phyloP scores from a whole-genome alignment of 92 coral and sea anemone genomes.

The Phenganax stokvisi region DNA sequence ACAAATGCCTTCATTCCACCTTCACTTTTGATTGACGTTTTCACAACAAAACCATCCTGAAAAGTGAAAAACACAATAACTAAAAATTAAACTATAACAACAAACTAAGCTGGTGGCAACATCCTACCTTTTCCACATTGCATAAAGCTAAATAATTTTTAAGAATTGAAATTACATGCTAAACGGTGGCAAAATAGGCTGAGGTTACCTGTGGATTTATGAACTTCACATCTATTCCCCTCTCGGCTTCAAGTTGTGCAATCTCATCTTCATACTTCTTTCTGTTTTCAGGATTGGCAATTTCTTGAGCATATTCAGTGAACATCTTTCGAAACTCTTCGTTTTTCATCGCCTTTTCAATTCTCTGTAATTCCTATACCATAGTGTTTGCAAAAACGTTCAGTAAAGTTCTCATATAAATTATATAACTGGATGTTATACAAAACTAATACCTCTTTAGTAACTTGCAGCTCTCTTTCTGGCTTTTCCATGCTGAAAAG shows the following conservation, averaged over 20 bases:
- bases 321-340: slow-evolving; percentile 84
- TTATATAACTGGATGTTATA: background rate
- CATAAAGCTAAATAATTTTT: background rate
- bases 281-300: slow-evolving; percentile 89
- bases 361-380: slow-evolving; percentile 67
- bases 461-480: slow-evolving; percentile 13
- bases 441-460: slow-evolving; percentile 1
- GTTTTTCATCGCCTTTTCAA: slow-evolving; percentile 84
- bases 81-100: too few relatives aligned
- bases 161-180: too few relatives aligned
- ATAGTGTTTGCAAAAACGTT: background rate
- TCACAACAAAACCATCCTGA: slow-evolving; percentile 94
- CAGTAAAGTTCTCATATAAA: too few relatives aligned
- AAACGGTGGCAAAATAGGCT: too few relatives aligned
- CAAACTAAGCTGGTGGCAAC: too few relatives aligned
- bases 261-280: slow-evolving; percentile 98
- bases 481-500: background rate
- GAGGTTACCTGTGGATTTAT: slow-evolving; percentile 81
- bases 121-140: too few relatives aligned
- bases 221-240: slow-evolving; percentile 90
- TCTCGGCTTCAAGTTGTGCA: slow-evolving; percentile 77
- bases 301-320: slow-evolving; percentile 88
- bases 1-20: slow-evolving; percentile 72
- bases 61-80: too few relatives aligned
- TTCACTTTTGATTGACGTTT: slow-evolving; percentile 60